Evolutionary conservation across 2,113 vertebrate species (phyloP).

Genomic region (Ivindomyrus marchei): DNA sequence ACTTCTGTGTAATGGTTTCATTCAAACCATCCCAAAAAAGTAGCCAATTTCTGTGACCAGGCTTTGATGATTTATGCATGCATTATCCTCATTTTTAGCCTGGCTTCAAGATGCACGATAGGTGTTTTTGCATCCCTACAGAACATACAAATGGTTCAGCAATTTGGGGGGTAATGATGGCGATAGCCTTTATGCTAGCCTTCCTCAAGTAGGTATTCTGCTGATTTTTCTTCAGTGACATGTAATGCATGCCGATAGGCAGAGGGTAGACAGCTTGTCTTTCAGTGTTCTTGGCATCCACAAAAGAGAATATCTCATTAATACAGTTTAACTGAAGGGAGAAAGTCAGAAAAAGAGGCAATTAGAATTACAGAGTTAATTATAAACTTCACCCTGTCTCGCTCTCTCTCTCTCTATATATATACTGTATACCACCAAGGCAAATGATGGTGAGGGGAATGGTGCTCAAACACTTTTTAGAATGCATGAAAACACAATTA

Average conservation of each 20-base stretch:
- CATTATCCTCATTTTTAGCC: background rate
- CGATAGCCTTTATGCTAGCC: background rate
- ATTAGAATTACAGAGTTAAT: background rate
- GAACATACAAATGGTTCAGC: background rate
- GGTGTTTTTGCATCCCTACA: background rate
- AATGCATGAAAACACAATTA: background rate
- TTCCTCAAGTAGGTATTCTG: background rate
- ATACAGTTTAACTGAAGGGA: background rate
- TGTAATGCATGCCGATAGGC: background rate
- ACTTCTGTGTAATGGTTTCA: background rate
- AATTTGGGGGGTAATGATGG: background rate
- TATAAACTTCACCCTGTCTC: background rate
- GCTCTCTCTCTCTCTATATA: no score
- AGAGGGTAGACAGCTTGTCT: constrained; percentile 14
- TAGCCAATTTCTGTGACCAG: background rate
- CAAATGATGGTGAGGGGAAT: background rate
- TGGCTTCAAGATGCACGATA: background rate
- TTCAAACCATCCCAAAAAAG: background rate
- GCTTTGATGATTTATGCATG: background rate
- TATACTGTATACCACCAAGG: background rate
- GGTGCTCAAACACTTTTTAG: background rate
- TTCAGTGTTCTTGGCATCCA: background rate
- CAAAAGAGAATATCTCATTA: constrained; percentile 9
- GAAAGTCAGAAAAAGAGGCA: background rate
- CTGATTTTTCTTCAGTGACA: background rate